These are phyloP conservation scores for Salminus brasiliensis DNA, from an alignment of 2,113 vertebrate species.

Conservation along the genomic window DNA sequence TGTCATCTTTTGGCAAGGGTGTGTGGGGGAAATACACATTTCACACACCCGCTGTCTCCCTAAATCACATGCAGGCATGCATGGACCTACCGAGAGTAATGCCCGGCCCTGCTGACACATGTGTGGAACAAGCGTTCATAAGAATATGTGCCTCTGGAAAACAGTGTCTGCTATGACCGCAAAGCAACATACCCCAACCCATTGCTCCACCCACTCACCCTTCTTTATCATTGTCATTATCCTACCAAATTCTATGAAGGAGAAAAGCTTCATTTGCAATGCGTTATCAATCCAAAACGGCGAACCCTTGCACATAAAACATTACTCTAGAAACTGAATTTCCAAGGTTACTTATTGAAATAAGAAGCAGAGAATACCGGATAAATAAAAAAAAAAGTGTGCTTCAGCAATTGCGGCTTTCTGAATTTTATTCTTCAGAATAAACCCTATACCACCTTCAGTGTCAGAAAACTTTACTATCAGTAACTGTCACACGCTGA, in stretches of 20 bases:
- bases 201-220: not conserved
- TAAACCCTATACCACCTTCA: not conserved
- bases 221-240: no score
- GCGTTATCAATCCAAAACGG: not conserved
- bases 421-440: not conserved
- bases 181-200: no score
- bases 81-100: not conserved
- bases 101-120: not conserved
- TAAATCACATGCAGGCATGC: slow-evolving; percentile 44
- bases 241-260: not conserved
- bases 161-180: slow-evolving; percentile 9
- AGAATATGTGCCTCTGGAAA: slow-evolving; percentile 9
- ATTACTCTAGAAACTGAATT: not conserved
- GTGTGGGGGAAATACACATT: slow-evolving; percentile 55
- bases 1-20: slow-evolving; percentile 46
- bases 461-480: slow-evolving; percentile 7
- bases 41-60: slow-evolving; percentile 49
- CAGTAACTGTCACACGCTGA: not conserved
- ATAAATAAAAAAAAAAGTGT: not conserved
- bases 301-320: not conserved
- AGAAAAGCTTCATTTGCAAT: not conserved
- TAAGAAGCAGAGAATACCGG: not conserved
- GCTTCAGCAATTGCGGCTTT: not conserved
- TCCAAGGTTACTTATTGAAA: not conserved
- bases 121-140: slow-evolving; percentile 21